Evolutionary conservation across 2,113 vertebrate genomes (phyloP).

Genomic region (Azemiops feae): DNA sequence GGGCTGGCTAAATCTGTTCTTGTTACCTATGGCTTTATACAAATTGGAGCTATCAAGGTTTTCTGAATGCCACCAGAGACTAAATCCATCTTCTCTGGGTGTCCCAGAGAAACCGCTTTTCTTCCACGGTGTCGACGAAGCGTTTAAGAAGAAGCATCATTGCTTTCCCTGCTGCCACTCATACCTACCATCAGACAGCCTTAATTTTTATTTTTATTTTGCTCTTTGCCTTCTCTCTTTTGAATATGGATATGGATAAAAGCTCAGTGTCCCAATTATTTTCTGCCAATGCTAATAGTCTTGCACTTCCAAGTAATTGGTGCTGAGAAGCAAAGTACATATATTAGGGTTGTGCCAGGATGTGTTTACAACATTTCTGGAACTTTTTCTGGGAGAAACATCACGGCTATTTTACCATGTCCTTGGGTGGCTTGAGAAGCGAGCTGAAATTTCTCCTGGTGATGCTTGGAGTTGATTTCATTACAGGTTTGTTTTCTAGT

Average conservation of each 20-base stretch:
- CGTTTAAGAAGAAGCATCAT: background rate
- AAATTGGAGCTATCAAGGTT: background rate
- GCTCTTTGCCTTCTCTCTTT: accelerated
- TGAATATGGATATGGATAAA: background rate
- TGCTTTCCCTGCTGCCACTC: background rate
- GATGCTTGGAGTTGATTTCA: background rate
- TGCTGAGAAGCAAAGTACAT: background rate
- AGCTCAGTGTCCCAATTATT: background rate
- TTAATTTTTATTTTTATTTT: background rate
- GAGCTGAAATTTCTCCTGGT: background rate
- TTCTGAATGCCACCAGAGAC: background rate
- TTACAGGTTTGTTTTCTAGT: background rate
- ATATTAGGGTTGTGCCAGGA: background rate
- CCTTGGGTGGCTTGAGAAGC: background rate
- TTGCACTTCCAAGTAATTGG: background rate
- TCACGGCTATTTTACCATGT: background rate
- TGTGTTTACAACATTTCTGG: background rate
- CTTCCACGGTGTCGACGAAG: background rate
- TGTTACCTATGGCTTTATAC: background rate
- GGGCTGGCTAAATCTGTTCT: background rate
- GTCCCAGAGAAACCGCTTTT: background rate
- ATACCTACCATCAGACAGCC: no score
- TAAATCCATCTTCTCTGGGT: background rate
- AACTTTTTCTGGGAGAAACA: background rate
- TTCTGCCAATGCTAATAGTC: background rate